Conservation (phyloP, 1,140 invertebrate species). For the Helicoverpa zea region DNA sequence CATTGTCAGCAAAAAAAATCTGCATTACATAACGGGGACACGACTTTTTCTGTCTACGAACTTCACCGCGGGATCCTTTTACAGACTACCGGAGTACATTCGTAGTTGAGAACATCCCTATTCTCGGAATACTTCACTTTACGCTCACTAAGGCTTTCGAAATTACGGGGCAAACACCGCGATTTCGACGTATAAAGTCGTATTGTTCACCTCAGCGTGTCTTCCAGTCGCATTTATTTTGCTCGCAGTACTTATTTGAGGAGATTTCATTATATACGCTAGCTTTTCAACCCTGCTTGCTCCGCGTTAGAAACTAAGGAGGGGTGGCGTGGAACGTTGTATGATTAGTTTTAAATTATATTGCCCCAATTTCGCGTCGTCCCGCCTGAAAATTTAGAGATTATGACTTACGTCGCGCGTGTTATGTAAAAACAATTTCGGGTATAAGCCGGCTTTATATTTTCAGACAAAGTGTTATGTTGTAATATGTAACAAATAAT, state of each 20-base stretch:
- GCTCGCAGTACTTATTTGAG: constrained; percentile 57
- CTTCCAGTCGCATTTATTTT: constrained; percentile 53
- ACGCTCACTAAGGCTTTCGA: constrained; percentile 43
- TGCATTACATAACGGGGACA: background rate
- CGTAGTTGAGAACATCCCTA: constrained; percentile 27
- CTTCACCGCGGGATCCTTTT: constrained; percentile 30
- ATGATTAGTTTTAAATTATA: constrained; percentile 58
- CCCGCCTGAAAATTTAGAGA: constrained; percentile 43
- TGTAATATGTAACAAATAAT: background rate
- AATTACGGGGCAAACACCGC: constrained; percentile 55
- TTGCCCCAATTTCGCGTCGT: constrained; percentile 48
- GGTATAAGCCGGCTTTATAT: background rate
- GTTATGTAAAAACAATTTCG: constrained; percentile 29
- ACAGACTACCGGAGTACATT: constrained; percentile 7
- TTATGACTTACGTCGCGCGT: constrained; percentile 34
- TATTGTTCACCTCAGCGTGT: constrained; percentile 51
- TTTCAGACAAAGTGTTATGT: background rate
- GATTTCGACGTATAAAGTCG: constrained; percentile 26
- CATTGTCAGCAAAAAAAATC: constrained; percentile 31
- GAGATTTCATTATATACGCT: constrained; percentile 60
- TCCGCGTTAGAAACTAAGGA: constrained; percentile 37
- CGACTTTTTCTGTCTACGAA: constrained; percentile 36
- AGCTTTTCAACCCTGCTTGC: constrained; percentile 48
- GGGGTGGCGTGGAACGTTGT: constrained; percentile 46
- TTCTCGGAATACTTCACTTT: constrained; percentile 28